Percentiles rank a stretch among this genome's conserved stretches.
phyloP scores from a whole-genome alignment of 2,113 vertebrate species.

The Microtus pennsylvanicus region DNA sequence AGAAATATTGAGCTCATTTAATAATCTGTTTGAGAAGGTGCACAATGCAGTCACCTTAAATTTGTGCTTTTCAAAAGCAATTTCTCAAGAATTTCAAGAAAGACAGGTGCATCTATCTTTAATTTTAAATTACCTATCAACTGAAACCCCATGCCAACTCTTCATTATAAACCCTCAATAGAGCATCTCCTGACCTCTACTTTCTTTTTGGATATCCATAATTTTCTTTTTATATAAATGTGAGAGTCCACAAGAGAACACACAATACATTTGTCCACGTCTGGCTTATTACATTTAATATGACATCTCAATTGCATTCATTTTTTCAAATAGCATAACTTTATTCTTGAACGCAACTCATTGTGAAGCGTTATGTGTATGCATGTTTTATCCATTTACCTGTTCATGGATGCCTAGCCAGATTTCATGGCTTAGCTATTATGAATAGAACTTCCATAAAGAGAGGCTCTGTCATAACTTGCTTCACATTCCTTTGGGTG shows the following conservation, averaged over 20 bases:
- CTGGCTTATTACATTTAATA: not conserved
- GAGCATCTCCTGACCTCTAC: not conserved
- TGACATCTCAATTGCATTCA: not conserved
- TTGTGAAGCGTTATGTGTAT: not conserved
- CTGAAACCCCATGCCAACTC: not conserved
- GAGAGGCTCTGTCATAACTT: not conserved
- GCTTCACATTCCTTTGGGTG: not conserved
- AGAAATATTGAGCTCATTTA: not conserved
- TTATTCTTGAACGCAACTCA: not conserved
- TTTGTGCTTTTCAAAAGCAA: not conserved
- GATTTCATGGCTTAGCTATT: not conserved
- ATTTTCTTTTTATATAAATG: not conserved
- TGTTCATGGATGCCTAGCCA: not conserved
- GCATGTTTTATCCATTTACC: not conserved
- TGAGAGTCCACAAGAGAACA: not conserved
- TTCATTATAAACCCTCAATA: not conserved
- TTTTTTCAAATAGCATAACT: not conserved
- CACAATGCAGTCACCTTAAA: not conserved
- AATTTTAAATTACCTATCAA: not conserved
- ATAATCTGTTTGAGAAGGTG: not conserved
- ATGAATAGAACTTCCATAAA: not conserved
- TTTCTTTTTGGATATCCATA: not conserved
- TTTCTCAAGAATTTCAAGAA: constrained; percentile 22
- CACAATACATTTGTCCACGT: not conserved
- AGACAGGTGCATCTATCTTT: not conserved